Conservation (phyloP, 2,113 vertebrate species). For the Urocitellus parryii region DNA sequence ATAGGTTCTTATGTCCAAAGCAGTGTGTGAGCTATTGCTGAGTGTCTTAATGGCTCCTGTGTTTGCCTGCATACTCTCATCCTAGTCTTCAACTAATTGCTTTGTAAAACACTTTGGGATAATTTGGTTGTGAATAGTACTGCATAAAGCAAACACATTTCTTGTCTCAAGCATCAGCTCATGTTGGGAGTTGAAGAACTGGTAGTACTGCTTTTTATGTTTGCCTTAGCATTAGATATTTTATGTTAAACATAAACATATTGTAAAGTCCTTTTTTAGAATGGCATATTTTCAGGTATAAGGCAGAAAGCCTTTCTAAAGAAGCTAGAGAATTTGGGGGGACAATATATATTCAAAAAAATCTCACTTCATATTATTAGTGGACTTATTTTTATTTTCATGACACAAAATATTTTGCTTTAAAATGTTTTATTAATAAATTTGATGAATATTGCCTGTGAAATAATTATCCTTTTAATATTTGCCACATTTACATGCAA, state of each 20-base stretch:
- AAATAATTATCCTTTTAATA: constrained; percentile 3
- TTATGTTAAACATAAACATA: constrained; percentile 1
- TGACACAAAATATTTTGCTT: background rate
- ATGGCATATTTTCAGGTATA: background rate
- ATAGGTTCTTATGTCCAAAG: constrained; percentile 75
- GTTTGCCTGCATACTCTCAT: constrained; percentile 64
- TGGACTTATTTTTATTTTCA: background rate
- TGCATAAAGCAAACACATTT: constrained; percentile 71
- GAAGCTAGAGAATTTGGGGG: background rate
- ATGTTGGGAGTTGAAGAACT: constrained; percentile 41
- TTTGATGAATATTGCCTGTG: background rate
- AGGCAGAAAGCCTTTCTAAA: background rate
- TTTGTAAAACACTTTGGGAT: constrained; percentile 79
- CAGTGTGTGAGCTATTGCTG: constrained; percentile 75
- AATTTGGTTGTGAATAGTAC: constrained; percentile 75
- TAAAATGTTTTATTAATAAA: constrained; percentile 27
- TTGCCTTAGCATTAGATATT: background rate
- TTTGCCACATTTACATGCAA: background rate
- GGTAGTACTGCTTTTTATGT: constrained; percentile 42
- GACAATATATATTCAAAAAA: background rate
- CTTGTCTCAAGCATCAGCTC: constrained; percentile 66
- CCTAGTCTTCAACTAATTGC: constrained; percentile 72
- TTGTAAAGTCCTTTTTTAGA: background rate
- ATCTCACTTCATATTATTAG: background rate
- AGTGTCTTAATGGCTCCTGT: constrained; percentile 70